Conservation (phyloP, 2,113 vertebrate genomes). For the Melanotaenia duboulayi region DNA sequence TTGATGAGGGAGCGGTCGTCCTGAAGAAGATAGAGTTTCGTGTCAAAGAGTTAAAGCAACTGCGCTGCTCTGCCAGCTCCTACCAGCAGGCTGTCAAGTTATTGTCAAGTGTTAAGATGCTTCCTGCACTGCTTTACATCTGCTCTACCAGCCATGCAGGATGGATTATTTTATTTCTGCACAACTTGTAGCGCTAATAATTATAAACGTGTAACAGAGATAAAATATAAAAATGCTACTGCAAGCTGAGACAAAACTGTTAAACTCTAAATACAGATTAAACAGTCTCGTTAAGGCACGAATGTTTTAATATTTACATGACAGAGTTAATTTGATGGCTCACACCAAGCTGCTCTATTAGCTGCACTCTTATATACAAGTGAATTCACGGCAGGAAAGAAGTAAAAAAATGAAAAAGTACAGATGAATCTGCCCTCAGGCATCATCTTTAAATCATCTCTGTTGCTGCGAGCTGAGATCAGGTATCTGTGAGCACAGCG, state of each 20-base stretch:
- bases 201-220: background rate
- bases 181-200: no score
- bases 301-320: background rate
- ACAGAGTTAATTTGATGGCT: background rate
- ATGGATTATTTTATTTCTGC: no score
- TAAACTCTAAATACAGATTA: no score
- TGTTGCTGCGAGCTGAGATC: background rate
- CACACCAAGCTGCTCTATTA: no score
- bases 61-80: no score
- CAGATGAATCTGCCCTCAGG: background rate
- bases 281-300: no score
- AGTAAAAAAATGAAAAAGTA: no score
- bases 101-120: background rate
- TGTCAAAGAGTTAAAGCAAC: background rate
- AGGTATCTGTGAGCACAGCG: slow-evolving; percentile 15
- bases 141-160: no score
- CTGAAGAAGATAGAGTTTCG: slow-evolving; percentile 70
- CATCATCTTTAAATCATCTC: background rate
- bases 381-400: no score
- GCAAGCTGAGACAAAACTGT: background rate
- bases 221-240: background rate
- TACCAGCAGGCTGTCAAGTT: no score
- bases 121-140: no score
- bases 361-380: no score
- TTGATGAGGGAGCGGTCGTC: slow-evolving; percentile 99